Base-by-base conservation (phyloP, 2,888 invertebrate genomes). In the Ditylenchus weischeri region DNA sequence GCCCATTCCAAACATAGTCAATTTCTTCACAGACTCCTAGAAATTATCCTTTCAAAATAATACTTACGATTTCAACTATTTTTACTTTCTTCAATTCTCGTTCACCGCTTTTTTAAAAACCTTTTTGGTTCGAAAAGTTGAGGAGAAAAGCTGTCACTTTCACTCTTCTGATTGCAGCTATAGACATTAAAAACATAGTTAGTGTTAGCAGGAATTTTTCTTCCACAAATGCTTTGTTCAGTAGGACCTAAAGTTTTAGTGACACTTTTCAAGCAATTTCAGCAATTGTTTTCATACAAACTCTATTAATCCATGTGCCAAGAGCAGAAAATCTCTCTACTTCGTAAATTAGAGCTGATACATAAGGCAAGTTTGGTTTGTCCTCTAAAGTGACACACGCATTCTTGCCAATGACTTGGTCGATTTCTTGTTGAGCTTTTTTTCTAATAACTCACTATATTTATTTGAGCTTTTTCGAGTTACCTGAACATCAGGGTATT, bases 401-500 rank as follows among this genome's bases (percentile, higher is more conserved):
- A 0, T 60, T 51, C 18, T 49, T 62, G 11, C 75, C 75, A 13
- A 76, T 60, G 3, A 63, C 67, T 8, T 62, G 50, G 8, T 57
- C 49, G 21, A 76, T 64, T 50, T 76, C 76, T 7, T 54, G 57
- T 3, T 74, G 68, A 49, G 73, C 65, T n/a, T 66, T 69, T 75
- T 5, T 70, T 66, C 71, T 73, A 49, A 15, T 69, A 19, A 18
- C 23, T n/a, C n/a, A n/a, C 59, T 64, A 10, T 6, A 8, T 11
- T 62, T 62, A 23, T 59, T 62, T 23, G 23, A 54, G 23, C 54
- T 38, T 6, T 38, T 38, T 38, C 13, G 10, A 54, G 50, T 43
- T 47, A 72, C 73, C 65, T 77, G 75, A 0, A 77, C 64, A 18
- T 74, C 70, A 2, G 69, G 70, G 48, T 74, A 68, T 59, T 73